Evolutionary conservation across 2,888 invertebrate genomes (phyloP).

Genomic region (Sesamia inferens): DNA sequence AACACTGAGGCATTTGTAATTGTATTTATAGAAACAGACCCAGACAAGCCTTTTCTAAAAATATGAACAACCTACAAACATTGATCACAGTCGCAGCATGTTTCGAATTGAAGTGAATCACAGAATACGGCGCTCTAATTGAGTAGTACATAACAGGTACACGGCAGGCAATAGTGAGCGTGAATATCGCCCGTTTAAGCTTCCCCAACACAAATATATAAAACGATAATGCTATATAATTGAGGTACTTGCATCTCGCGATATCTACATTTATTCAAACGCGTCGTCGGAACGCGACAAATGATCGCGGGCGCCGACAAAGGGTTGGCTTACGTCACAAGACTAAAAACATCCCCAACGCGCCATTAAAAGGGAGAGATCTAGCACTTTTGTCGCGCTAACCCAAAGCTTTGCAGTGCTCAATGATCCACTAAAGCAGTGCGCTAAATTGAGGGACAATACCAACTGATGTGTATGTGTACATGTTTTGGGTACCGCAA

Average conservation of each 20-base stretch:
- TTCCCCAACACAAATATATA: slow-evolving; percentile 51
- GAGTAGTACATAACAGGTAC: slow-evolving; percentile 32
- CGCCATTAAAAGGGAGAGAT: slow-evolving; percentile 72
- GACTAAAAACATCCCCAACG: slow-evolving; percentile 77
- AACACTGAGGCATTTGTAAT: background rate
- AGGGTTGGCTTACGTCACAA: slow-evolving; percentile 67
- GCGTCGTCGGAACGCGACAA: slow-evolving; percentile 65
- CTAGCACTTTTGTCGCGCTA: slow-evolving; percentile 71
- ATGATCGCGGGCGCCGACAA: slow-evolving; percentile 64
- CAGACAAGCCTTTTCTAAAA: background rate
- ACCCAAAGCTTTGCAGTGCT: slow-evolving; percentile 80
- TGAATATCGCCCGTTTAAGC: slow-evolving; percentile 37
- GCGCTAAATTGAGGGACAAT: slow-evolving; percentile 66
- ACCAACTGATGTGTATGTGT: slow-evolving; percentile 40
- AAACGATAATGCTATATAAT: slow-evolving; percentile 59
- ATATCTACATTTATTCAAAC: slow-evolving; percentile 65
- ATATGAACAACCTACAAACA: background rate
- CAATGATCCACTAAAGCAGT: slow-evolving; percentile 64
- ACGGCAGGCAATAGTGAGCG: slow-evolving; percentile 30
- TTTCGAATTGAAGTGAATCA: slow-evolving; percentile 10
- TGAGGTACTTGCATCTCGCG: slow-evolving; percentile 60
- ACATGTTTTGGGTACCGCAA: slow-evolving; percentile 59
- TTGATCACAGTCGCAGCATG: background rate
- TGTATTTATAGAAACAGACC: background rate
- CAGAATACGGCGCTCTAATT: slow-evolving; percentile 15